Conservation (phyloP, 2,888 invertebrate species). For the Julus scanicus region DNA sequence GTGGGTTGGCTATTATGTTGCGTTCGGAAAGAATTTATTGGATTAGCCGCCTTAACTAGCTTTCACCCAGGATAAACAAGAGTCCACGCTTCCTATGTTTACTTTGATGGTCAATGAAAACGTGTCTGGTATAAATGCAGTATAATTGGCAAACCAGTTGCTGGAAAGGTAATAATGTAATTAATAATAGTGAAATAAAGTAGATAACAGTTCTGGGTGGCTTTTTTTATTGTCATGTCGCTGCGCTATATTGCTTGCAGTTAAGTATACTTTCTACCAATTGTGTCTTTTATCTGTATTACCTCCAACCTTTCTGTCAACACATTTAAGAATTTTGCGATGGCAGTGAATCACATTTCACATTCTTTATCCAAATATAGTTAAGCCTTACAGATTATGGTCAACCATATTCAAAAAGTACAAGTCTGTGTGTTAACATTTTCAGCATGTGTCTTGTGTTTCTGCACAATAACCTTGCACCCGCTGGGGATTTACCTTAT, state of each 20-base stretch:
- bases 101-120: slow-evolving; percentile 1
- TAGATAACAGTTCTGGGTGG: neutral
- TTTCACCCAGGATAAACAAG: neutral
- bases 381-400: no score
- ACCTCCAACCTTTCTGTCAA: no score
- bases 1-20: neutral
- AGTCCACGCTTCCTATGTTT: neutral
- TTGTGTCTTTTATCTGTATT: no score
- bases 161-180: neutral
- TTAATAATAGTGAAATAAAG: neutral
- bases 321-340: no score
- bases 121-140: neutral
- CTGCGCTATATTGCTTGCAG: neutral
- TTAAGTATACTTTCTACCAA: neutral
- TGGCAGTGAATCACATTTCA: no score
- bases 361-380: no score
- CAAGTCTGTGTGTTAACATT: no score
- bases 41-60: neutral
- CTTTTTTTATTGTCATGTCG: neutral
- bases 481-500: no score
- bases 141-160: neutral
- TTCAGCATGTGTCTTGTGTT: no score
- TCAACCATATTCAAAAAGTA: no score
- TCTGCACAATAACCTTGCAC: no score
- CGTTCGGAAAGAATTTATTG: neutral